Conservation (phyloP, 2,888 invertebrate species). For the Sarcophaga subvicina region DNA sequence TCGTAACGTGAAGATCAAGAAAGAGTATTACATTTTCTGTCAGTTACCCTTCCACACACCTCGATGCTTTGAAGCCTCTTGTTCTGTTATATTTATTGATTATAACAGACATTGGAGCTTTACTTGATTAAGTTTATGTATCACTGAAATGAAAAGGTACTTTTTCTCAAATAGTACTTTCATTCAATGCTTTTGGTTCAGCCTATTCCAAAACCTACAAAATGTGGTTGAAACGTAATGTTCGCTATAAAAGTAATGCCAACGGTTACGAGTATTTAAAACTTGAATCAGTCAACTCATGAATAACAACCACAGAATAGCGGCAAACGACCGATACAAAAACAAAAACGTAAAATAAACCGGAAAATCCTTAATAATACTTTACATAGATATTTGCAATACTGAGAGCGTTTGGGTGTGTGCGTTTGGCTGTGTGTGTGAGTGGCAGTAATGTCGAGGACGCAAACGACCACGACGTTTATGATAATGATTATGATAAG, state of each 20-base stretch:
- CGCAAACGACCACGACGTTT: neutral
- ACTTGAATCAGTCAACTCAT: constrained; percentile 17
- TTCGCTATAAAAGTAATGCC: constrained; percentile 10
- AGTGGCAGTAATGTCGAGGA: neutral
- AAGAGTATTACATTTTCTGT: too few species aligned
- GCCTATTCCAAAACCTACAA: neutral
- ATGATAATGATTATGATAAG: constrained; percentile 28
- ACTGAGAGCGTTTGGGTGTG: neutral
- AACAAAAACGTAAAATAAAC: neutral
- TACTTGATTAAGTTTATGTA: too few species aligned
- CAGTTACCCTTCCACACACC: too few species aligned
- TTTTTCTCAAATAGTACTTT: too few species aligned
- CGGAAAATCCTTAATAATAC: constrained; percentile 18
- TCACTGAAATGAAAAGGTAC: too few species aligned
- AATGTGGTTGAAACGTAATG: constrained; percentile 40
- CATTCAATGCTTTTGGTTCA: too few species aligned
- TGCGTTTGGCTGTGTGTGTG: neutral
- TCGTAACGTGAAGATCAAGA: too few species aligned
- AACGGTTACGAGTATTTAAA: constrained; percentile 45
- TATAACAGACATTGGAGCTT: too few species aligned
- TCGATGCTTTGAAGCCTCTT: too few species aligned
- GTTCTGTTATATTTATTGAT: too few species aligned
- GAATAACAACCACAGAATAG: constrained; percentile 1
- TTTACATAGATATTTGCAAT: constrained; percentile 20
- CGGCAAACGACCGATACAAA: neutral